Base-by-base conservation (phyloP, 2,797 vertebrate species). In the Meda fulgida region DNA sequence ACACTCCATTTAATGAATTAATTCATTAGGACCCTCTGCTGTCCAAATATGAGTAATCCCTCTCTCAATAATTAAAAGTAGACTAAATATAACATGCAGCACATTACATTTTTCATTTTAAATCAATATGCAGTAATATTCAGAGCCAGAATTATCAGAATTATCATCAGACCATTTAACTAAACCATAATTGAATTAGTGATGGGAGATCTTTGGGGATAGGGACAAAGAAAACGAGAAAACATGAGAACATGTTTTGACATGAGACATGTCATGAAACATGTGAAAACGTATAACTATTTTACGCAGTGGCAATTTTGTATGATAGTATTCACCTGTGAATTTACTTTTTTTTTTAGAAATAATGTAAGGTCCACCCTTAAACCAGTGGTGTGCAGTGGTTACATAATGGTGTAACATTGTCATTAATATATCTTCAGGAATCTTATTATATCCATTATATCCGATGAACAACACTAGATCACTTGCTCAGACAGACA, bases 21-120 rank as follows among this genome's bases (percentile, higher is more conserved):
- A 65, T 21, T 14, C 14, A 80, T 46, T 21, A 51, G 58, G 31
- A 70, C 14, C 5, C 29, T 80, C 46, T 26, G 43, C 65, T 55
- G 79, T 80, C 58, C 31, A 80, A 19, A 80, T 51, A 69, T 80
- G 65, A 80, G 63, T 80, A 53, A 80, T 80, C 21, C 79, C 65
- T 80, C 40, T 70, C 48, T 80, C 65, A 80, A 80, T 80, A 67
- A 80, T 80, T 80, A 67, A 80, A 67, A 55, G 46, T n/a, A 38
- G 79, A 23, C 65, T 69, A 80, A 80, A 80, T 80, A 51, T 80
- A 80, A 69, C 65, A 11, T 53, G 65, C 65, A 36, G 79, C 11
- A 55, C 43, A n/a, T 51, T 65, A 51, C 79, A 55, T 80, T 80
- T 69, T 51, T 70, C 43, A 70, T 80, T 69, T 69, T 51, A 70